Evolutionary conservation across 2,888 invertebrate genomes (phyloP).

Genomic region (Sisyra nigra): DNA sequence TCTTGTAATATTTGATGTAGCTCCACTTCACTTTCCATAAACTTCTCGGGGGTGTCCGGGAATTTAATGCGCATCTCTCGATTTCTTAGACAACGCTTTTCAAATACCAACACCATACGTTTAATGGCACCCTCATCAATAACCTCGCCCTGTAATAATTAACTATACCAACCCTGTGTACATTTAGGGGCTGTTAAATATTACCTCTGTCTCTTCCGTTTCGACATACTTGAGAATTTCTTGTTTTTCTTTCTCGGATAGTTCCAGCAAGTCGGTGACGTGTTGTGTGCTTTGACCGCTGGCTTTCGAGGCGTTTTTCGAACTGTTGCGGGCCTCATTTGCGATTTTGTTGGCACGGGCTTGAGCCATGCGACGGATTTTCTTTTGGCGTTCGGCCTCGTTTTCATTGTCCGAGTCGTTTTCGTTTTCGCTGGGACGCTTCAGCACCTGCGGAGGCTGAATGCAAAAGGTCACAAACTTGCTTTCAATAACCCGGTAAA

Average conservation of each 20-base stretch:
- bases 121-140: slow-evolving; percentile 80
- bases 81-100: slow-evolving; percentile 84
- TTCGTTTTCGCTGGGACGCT: slow-evolving; percentile 43
- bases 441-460: slow-evolving; percentile 71
- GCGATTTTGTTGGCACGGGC: slow-evolving; percentile 32
- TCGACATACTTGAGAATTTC: slow-evolving; percentile 74
- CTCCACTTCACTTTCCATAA: slow-evolving; percentile 91
- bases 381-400: slow-evolving; percentile 41
- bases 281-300: slow-evolving; percentile 18
- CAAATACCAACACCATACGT: slow-evolving; percentile 79
- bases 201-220: slow-evolving; percentile 61
- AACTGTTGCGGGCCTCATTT: slow-evolving; percentile 27
- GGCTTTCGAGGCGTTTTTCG: slow-evolving; percentile 33
- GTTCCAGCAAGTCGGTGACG: slow-evolving; percentile 27
- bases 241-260: slow-evolving; percentile 57
- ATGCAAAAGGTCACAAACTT: neutral
- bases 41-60: slow-evolving; percentile 92
- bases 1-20: slow-evolving; percentile 68
- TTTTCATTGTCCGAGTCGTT: slow-evolving; percentile 50
- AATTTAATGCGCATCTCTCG: slow-evolving; percentile 98
- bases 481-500: slow-evolving; percentile 3
- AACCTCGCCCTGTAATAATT: slow-evolving; percentile 53
- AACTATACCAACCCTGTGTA: too few species aligned
- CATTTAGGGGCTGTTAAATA: too few species aligned
- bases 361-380: slow-evolving; percentile 41